Conservation (phyloP, 2,113 vertebrate species). For the Poeciliopsis occidentalis region DNA sequence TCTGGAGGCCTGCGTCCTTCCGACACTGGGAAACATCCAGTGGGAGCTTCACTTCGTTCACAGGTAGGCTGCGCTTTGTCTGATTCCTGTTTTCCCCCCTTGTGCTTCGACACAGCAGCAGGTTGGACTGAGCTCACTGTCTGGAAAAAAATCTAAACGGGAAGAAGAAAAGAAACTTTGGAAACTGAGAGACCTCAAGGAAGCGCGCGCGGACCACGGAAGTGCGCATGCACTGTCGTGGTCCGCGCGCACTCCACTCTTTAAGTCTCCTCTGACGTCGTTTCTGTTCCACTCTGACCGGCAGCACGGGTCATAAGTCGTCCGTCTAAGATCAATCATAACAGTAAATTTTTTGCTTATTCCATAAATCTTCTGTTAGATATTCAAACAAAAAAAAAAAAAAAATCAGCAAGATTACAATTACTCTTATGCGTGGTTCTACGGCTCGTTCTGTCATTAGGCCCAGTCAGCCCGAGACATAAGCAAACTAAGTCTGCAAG, state of each 20-base stretch:
- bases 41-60: slow-evolving; percentile 29
- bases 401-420: not conserved
- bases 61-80: slow-evolving; percentile 50
- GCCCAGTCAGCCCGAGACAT: not conserved
- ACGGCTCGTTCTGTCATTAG: not conserved
- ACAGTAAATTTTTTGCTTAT: not conserved
- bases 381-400: not conserved
- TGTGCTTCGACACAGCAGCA: not conserved
- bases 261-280: slow-evolving; percentile 1
- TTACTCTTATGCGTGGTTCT: not conserved
- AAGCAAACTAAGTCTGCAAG: not conserved
- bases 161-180: not conserved
- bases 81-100: not conserved
- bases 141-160: slow-evolving; percentile 19
- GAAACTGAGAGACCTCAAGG: slow-evolving; percentile 23
- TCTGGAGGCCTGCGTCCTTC: not conserved
- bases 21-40: slow-evolving; percentile 39
- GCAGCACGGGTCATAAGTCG: not conserved
- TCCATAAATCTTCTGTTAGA: not conserved
- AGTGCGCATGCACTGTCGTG: slow-evolving; percentile 47
- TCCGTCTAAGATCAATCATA: not conserved
- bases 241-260: slow-evolving; percentile 14
- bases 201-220: slow-evolving; percentile 27
- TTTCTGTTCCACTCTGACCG: not conserved
- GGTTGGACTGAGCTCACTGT: not conserved